Percentiles rank a stretch among this genome's conserved stretches.
phyloP scores from a whole-genome alignment of 2,113 vertebrate genomes.

The Lophura nycthemera region DNA sequence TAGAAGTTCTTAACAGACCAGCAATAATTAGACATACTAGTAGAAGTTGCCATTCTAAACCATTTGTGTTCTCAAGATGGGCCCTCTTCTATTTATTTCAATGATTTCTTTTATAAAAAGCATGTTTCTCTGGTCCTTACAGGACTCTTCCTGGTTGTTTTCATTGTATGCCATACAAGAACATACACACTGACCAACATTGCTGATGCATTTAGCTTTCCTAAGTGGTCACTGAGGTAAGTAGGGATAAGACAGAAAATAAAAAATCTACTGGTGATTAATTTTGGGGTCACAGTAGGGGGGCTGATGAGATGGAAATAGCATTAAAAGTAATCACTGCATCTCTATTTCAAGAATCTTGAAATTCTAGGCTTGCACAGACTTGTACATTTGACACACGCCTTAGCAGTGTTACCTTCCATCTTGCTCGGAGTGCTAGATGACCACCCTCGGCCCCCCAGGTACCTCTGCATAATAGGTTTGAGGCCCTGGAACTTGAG shows the following conservation, averaged over 20 bases:
- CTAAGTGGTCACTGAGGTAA: not conserved
- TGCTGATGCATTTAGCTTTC: not conserved
- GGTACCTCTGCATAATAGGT: too few species aligned
- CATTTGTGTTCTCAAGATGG: not conserved
- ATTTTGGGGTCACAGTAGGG: not conserved
- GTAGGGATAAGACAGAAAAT: not conserved
- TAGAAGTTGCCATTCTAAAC: not conserved
- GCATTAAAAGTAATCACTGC: not conserved
- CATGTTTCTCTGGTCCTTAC: not conserved
- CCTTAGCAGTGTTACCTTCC: not conserved
- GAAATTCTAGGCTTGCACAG: not conserved
- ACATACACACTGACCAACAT: not conserved
- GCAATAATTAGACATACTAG: not conserved
- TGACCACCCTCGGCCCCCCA: too few species aligned
- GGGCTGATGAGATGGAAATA: not conserved
- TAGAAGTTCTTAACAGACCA: not conserved
- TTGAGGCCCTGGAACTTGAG: too few species aligned
- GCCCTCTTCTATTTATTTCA: not conserved
- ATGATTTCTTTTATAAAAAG: not conserved
- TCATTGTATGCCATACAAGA: not conserved
- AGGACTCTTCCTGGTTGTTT: not conserved
- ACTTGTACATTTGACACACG: not conserved
- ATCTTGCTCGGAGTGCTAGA: not conserved
- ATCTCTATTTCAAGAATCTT: not conserved
- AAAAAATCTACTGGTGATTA: not conserved